Percentiles rank a stretch among this genome's conserved stretches.
Evolutionary conservation across 2,113 vertebrate genomes (phyloP).

Genomic region (Australoheros scitulus): DNA sequence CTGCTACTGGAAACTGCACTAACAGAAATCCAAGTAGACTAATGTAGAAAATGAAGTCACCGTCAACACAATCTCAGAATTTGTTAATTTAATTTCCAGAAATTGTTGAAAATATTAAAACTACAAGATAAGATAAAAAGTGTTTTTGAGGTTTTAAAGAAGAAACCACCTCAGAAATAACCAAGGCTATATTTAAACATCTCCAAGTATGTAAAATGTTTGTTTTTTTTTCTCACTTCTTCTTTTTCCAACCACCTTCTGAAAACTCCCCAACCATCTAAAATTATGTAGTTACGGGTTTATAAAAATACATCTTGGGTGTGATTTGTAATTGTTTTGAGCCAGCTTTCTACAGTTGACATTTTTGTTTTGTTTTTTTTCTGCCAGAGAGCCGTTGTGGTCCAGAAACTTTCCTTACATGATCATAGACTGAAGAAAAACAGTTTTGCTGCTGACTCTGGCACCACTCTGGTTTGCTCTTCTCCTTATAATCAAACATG

Average conservation of each 20-base stretch:
- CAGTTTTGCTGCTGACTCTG: neutral
- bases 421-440: neutral
- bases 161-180: conserved; percentile 40
- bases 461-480: conserved; percentile 18
- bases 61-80: neutral
- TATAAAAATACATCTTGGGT: conserved; percentile 28
- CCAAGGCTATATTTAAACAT: conserved; percentile 61
- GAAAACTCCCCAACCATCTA: conserved; percentile 15
- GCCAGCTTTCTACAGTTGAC: neutral
- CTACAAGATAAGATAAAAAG: neutral
- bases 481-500: neutral
- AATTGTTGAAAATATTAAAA: conserved; percentile 14
- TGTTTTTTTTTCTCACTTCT: neutral
- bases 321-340: conserved; percentile 10
- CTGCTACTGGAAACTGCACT: accelerated
- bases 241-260: neutral
- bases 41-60: neutral
- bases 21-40: neutral
- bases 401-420: neutral
- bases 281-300: conserved; percentile 25
- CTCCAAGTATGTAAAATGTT: conserved; percentile 5
- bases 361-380: neutral
- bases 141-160: conserved; percentile 52
- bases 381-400: neutral
- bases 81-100: neutral